Conservation (phyloP, 2,888 invertebrate species). For the Napeogenes sylphis region DNA sequence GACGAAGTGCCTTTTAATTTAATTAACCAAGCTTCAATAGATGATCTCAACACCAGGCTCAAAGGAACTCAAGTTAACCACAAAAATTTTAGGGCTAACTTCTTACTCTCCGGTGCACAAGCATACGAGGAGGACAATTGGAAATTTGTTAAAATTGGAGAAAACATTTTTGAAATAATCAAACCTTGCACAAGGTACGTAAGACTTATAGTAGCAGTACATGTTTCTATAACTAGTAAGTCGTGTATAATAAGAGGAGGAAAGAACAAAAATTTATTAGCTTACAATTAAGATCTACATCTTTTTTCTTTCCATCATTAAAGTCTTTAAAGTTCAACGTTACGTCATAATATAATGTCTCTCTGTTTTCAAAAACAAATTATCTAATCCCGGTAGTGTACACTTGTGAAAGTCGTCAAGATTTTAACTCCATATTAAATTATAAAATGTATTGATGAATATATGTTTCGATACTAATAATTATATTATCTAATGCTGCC, state of each 20-base stretch:
- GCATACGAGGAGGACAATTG: conserved; percentile 84
- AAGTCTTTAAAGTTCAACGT: too few species aligned
- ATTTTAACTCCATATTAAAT: too few species aligned
- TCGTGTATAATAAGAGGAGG: neutral
- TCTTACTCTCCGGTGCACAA: conserved; percentile 78
- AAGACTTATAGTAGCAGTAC: conserved; percentile 1
- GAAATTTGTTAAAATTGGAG: conserved; percentile 84
- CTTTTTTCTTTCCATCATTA: too few species aligned
- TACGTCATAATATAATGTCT: too few species aligned
- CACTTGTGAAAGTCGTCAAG: too few species aligned
- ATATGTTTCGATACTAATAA: too few species aligned
- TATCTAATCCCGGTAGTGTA: too few species aligned
- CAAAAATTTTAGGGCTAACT: conserved; percentile 83
- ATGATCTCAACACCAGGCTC: conserved; percentile 80
- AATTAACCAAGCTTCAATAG: conserved; percentile 81
- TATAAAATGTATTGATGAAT: too few species aligned
- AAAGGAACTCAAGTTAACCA: conserved; percentile 61
- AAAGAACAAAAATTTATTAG: too few species aligned
- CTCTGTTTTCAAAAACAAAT: too few species aligned
- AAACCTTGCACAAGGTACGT: conserved; percentile 80
- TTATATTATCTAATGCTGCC: too few species aligned
- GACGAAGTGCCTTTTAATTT: conserved; percentile 83
- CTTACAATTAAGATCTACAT: too few species aligned
- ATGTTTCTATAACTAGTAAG: neutral
- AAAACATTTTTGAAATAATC: conserved; percentile 79